Conservation (phyloP, 2,888 invertebrate species). For the Himalopsyche kuldschensis region DNA sequence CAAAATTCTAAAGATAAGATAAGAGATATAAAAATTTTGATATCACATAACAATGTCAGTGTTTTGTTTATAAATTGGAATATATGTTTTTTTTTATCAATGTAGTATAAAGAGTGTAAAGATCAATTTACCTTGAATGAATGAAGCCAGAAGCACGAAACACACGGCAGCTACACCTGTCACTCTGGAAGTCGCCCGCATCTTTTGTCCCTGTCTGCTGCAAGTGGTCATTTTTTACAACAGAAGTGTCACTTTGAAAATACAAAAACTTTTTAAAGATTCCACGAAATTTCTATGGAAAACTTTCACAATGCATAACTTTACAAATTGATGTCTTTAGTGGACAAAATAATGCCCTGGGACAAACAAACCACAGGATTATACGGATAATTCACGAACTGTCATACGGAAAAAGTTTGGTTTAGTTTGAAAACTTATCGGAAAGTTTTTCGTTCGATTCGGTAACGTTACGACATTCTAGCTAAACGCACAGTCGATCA, state of each 20-base stretch:
- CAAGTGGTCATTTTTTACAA: constrained; percentile 1
- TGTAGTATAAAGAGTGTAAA: not conserved
- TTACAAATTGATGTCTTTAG: not conserved
- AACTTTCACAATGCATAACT: not conserved
- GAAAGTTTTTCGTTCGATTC: not conserved
- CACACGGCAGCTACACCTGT: constrained; percentile 32
- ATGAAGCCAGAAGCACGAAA: constrained; percentile 14
- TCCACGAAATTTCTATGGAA: not conserved
- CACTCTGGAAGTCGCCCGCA: constrained; percentile 17
- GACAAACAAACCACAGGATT: not conserved
- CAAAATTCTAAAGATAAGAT: not conserved
- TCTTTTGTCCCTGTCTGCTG: constrained; percentile 18
- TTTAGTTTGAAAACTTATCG: not conserved
- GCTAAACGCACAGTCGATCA: not conserved
- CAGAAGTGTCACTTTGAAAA: not conserved
- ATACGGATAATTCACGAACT: not conserved
- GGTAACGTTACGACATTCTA: not conserved
- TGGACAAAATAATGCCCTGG: not conserved
- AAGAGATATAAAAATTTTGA: not conserved
- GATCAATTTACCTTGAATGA: constrained; percentile 15
- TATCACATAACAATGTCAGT: not conserved
- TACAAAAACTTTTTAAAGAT: not conserved
- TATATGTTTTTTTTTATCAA: not conserved
- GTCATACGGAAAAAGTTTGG: not conserved
- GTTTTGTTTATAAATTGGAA: not conserved